Evolutionary conservation across 2,113 vertebrate species (phyloP).

Genomic region (Elanoides forficatus): DNA sequence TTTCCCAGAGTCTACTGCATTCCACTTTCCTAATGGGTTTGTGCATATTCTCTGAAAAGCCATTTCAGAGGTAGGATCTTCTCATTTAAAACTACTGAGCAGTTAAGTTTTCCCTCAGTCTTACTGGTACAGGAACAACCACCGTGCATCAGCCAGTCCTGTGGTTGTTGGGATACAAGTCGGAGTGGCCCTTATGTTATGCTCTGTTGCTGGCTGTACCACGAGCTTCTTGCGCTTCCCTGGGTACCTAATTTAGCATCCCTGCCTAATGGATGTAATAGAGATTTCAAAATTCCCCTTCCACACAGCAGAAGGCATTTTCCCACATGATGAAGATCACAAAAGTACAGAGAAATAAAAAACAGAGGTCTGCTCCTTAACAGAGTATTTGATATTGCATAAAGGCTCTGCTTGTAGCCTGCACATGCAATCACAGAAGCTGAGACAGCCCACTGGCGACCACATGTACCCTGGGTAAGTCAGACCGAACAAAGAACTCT

Average conservation of each 20-base stretch:
- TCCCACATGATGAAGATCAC: background rate
- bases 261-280: background rate
- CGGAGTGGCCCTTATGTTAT: background rate
- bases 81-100: background rate
- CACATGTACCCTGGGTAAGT: background rate
- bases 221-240: background rate
- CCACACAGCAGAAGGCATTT: background rate
- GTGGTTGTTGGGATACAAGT: rapidly evolving
- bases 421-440: background rate
- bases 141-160: background rate
- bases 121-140: background rate
- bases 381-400: background rate
- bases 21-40: background rate
- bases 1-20: background rate
- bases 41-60: background rate
- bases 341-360: background rate
- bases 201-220: background rate
- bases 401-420: background rate
- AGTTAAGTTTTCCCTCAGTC: background rate
- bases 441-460: background rate
- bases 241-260: background rate
- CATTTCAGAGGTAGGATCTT: background rate
- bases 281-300: background rate
- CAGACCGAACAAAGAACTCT: background rate
- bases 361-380: background rate